Conservation (phyloP, 2,797 vertebrate species). For the Cyprinodon diabolis region DNA sequence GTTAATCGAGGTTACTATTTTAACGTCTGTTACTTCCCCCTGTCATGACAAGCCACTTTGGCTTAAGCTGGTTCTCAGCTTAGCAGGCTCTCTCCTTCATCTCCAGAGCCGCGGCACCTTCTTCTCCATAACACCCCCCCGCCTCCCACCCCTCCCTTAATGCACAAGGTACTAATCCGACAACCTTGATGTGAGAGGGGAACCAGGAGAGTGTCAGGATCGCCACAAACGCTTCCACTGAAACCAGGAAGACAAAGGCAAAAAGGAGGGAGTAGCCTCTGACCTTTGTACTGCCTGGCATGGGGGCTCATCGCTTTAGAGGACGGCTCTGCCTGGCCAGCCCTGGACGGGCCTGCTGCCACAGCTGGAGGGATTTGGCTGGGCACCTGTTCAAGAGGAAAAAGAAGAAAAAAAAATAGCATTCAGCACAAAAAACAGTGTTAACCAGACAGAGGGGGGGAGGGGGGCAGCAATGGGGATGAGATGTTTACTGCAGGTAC, state of each 20-base stretch:
- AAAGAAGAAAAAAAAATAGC: slow-evolving; percentile 7
- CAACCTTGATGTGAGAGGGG: slow-evolving; percentile 52
- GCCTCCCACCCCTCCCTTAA: slow-evolving; percentile 28
- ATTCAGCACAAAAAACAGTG: slow-evolving; percentile 1
- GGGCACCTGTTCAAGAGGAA: slow-evolving; percentile 59
- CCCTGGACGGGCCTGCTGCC: slow-evolving; percentile 57
- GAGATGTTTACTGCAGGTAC: neutral
- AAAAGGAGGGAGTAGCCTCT: slow-evolving; percentile 34
- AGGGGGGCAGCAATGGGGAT: neutral
- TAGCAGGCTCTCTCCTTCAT: slow-evolving; percentile 68
- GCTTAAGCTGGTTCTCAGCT: slow-evolving; percentile 78
- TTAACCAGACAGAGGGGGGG: neutral
- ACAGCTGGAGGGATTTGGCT: slow-evolving; percentile 59
- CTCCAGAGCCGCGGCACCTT: slow-evolving; percentile 52
- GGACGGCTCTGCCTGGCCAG: slow-evolving; percentile 50
- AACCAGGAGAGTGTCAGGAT: slow-evolving; percentile 48
- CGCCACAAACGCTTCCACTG: neutral
- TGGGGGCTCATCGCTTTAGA: slow-evolving; percentile 55
- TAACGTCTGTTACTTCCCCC: slow-evolving; percentile 81
- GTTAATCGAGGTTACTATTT: slow-evolving; percentile 81
- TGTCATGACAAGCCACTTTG: slow-evolving; percentile 82
- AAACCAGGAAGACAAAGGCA: slow-evolving; percentile 15
- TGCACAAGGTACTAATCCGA: slow-evolving; percentile 70
- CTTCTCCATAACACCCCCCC: slow-evolving; percentile 19
- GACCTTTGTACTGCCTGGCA: slow-evolving; percentile 74